A percentile compares a stretch with the other conserved stretches of the same genome.
phyloP scores from a whole-genome alignment of 2,113 vertebrate genomes.

The Collichthys lucidus region DNA sequence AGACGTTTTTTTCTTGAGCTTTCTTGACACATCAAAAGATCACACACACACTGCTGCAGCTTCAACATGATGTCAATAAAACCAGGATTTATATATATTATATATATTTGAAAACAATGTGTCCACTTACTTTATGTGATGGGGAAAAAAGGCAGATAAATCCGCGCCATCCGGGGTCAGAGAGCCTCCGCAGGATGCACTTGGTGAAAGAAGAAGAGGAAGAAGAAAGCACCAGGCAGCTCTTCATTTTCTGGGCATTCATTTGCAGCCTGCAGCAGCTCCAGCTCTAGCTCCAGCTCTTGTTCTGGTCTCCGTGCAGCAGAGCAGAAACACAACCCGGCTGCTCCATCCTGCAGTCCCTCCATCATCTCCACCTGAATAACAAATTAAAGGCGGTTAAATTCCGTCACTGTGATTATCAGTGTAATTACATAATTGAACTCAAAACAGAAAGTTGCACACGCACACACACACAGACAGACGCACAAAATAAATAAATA shows the following conservation, averaged over 20 bases:
- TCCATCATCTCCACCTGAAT: conserved; percentile 77
- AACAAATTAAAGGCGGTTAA: conserved; percentile 81
- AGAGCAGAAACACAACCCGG: conserved; percentile 61
- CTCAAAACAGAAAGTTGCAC: conserved; percentile 75
- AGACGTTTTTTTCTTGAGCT: conserved; percentile 40
- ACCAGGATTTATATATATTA: no score
- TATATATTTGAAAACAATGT: not conserved
- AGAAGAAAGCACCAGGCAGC: conserved; percentile 51
- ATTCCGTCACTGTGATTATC: conserved; percentile 80
- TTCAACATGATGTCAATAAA: no score
- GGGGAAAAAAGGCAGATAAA: conserved; percentile 55
- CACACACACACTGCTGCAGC: not conserved
- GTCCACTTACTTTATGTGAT: conserved; percentile 72
- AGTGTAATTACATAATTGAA: conserved; percentile 78
- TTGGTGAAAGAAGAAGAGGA: conserved; percentile 34
- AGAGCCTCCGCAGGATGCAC: conserved; percentile 46
- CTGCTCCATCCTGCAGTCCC: conserved; percentile 63
- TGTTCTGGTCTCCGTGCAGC: conserved; percentile 58
- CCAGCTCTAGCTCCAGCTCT: conserved; percentile 31
- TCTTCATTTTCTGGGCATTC: conserved; percentile 65
- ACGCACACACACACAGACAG: no score
- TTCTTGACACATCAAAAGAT: not conserved
- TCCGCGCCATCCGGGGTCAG: conserved; percentile 53
- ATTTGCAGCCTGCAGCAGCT: conserved; percentile 52
- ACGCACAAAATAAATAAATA: no score